phyloP scores from a whole-genome alignment of 64 coral and sea anemone species.

The Acropora yongei region DNA sequence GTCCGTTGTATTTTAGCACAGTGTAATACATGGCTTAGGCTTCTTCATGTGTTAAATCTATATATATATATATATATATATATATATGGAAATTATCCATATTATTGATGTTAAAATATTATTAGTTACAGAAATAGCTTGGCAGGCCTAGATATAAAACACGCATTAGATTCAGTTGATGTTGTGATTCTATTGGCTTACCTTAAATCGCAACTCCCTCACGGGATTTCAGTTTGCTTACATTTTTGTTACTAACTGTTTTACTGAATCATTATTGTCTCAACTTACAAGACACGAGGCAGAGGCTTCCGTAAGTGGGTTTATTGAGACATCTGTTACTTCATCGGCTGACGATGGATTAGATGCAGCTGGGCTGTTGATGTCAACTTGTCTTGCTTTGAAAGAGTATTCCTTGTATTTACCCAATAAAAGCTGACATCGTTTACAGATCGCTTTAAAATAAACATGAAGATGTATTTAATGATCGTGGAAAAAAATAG shows the following conservation, averaged over 20 bases:
- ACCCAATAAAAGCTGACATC: not conserved
- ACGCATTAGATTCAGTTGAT: not conserved
- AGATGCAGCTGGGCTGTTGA: not conserved
- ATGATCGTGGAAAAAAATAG: not conserved
- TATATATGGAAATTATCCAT: not conserved
- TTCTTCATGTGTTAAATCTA: too few species aligned
- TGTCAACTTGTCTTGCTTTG: not conserved
- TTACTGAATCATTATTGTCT: not conserved
- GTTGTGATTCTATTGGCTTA: not conserved
- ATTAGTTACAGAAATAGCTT: not conserved
- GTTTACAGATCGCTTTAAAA: not conserved
- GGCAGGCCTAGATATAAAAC: not conserved
- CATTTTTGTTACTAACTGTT: not conserved
- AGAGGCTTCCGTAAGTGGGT: not conserved
- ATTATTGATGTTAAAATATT: not conserved
- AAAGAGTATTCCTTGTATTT: not conserved
- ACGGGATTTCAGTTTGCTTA: not conserved
- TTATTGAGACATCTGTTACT: not conserved
- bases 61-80: too few species aligned
- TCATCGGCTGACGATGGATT: not conserved
- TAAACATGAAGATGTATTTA: not conserved
- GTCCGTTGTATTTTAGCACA: too few species aligned
- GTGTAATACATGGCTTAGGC: too few species aligned
- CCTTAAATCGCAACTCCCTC: not conserved
- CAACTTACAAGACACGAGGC: not conserved